Percentiles rank a stretch among this genome's conserved stretches.
Conservation (phyloP, 2,113 vertebrate genomes). For the Chionomys nivalis region DNA sequence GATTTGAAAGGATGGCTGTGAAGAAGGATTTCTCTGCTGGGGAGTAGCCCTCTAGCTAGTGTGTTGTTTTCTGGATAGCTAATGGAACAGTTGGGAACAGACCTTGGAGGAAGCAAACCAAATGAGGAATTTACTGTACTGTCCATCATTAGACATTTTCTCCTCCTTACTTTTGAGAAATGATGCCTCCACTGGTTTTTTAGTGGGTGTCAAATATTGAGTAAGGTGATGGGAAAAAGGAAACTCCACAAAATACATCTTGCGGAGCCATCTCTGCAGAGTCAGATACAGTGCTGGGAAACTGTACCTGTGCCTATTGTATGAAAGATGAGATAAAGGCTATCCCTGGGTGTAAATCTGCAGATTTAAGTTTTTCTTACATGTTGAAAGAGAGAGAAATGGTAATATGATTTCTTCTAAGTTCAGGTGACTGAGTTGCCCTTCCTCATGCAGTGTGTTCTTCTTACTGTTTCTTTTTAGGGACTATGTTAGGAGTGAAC, state of each 20-base stretch:
- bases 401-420: not conserved
- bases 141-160: not conserved
- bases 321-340: not conserved
- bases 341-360: not conserved
- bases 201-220: slow-evolving; percentile 26
- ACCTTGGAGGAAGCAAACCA: not conserved
- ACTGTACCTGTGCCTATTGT: not conserved
- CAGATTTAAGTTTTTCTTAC: not conserved
- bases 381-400: not conserved
- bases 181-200: not conserved
- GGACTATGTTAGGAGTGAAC: slow-evolving; percentile 97
- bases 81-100: not conserved
- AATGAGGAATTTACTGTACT: not conserved
- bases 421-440: not conserved
- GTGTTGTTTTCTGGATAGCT: slow-evolving; percentile 20
- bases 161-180: not conserved
- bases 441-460: not conserved
- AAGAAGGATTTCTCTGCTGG: not conserved
- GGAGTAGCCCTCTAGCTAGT: slow-evolving; percentile 14
- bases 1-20: not conserved
- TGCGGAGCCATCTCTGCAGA: not conserved
- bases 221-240: not conserved
- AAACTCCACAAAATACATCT: not conserved
- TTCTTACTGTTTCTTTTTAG: slow-evolving; percentile 83
- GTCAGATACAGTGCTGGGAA: no score